These are phyloP conservation scores for Tiliacea aurago DNA, from an alignment of 2,888 invertebrate species.

Conservation along the genomic window DNA sequence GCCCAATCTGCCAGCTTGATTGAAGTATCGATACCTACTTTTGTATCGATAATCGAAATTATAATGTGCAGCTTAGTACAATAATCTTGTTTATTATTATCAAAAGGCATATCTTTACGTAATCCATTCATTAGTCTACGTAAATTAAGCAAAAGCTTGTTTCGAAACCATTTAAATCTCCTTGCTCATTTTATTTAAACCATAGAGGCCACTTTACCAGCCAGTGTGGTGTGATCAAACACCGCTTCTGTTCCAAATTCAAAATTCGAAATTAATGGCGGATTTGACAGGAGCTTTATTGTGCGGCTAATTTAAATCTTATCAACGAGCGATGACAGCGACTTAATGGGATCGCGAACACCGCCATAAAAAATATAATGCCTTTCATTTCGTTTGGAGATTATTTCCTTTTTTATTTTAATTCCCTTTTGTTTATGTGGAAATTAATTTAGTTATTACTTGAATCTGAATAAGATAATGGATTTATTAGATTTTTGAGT, in stretches of 20 bases:
- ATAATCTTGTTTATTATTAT: background rate
- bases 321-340: constrained; percentile 89
- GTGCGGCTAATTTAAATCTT: constrained; percentile 90
- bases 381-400: constrained; percentile 69
- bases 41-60: background rate
- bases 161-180: constrained; percentile 25
- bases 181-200: constrained; percentile 32
- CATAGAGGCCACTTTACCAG: constrained; percentile 65
- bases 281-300: constrained; percentile 90
- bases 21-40: background rate
- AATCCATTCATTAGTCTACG: background rate
- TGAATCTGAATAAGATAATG: constrained; percentile 46
- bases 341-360: constrained; percentile 87
- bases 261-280: constrained; percentile 89
- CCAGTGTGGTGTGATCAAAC: constrained; percentile 62
- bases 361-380: constrained; percentile 85
- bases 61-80: background rate
- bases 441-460: constrained; percentile 72
- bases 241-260: constrained; percentile 88
- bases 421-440: constrained; percentile 70
- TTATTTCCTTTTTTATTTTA: constrained; percentile 67
- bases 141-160: background rate
- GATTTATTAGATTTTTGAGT: constrained; percentile 28
- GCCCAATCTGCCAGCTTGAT: background rate
- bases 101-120: background rate